A percentile compares a stretch with the other conserved stretches of the same genome.
phyloP scores from a whole-genome alignment of 2,888 invertebrate species.

The Platycheirus albimanus region DNA sequence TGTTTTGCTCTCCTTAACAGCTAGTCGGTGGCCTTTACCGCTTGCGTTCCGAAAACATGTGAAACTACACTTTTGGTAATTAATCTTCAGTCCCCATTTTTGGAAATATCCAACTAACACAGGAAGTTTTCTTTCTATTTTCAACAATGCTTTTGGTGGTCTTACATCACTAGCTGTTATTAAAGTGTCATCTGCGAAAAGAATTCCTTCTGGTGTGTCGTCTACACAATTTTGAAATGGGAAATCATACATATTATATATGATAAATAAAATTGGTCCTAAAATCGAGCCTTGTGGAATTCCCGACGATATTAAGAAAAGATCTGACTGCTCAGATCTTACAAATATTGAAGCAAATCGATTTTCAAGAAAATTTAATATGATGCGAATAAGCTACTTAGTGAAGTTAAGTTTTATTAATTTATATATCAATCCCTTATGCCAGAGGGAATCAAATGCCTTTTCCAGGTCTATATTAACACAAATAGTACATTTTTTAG shows the following conservation, averaged over 20 bases:
- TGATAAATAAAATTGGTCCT: not conserved
- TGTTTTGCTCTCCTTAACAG: no score
- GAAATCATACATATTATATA: not conserved
- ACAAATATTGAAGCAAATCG: not conserved
- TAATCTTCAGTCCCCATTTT: constrained; percentile 7
- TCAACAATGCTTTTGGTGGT: not conserved
- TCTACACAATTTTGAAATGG: not conserved
- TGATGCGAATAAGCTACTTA: not conserved
- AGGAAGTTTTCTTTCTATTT: constrained; percentile 16
- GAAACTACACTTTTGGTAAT: not conserved
- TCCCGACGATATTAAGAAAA: not conserved
- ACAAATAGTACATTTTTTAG: not conserved
- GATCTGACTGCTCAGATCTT: not conserved
- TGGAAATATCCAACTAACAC: not conserved
- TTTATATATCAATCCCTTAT: not conserved
- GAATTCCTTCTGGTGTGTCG: not conserved
- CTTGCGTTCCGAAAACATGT: constrained; percentile 26
- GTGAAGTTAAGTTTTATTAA: not conserved
- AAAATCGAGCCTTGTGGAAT: not conserved
- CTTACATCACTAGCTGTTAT: not conserved
- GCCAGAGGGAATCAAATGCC: not conserved
- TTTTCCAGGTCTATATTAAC: not conserved
- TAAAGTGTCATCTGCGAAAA: not conserved
- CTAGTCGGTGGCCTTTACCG: constrained; percentile 19
- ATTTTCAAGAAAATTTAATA: not conserved